Percentiles rank a stretch among this genome's conserved stretches.
Conservation (phyloP, 2,113 vertebrate species). For the Nycticorax nycticorax region DNA sequence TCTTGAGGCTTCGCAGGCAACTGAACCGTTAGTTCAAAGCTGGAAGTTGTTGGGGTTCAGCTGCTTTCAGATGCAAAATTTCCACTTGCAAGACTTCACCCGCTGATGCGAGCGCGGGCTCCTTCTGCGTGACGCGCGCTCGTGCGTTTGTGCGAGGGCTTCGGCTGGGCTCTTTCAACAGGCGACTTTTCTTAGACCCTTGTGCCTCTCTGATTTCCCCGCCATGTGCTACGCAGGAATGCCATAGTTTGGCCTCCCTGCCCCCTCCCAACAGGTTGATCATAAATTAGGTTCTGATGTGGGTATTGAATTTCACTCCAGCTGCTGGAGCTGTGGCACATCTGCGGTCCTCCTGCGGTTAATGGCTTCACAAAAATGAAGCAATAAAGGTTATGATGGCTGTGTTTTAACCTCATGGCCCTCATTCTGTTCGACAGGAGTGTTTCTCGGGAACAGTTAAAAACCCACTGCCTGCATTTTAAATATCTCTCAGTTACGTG, state of each 20-base stretch:
- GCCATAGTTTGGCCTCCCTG: neutral
- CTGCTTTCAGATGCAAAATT: neutral
- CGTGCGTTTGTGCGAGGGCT: neutral
- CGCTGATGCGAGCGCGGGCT: fast-evolving
- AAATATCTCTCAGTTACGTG: neutral
- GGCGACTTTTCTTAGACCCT: neutral
- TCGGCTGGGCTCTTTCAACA: neutral
- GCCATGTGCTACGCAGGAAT: neutral
- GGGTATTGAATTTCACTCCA: constrained; percentile 64
- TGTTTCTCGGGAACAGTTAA: constrained; percentile 41
- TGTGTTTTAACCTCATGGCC: constrained; percentile 72
- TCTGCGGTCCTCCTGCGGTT: constrained; percentile 68
- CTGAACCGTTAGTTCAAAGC: neutral
- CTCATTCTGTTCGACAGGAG: constrained; percentile 17
- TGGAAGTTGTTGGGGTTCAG: neutral
- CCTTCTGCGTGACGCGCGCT: fast-evolving
- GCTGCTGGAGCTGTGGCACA: constrained; percentile 62
- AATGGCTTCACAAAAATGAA: constrained; percentile 66
- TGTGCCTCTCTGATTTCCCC: neutral
- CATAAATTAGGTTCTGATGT: constrained; percentile 66
- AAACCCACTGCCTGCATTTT: constrained; percentile 32
- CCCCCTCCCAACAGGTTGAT: constrained; percentile 32
- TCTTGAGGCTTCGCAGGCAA: neutral
- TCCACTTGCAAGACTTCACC: neutral
- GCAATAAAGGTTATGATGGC: constrained; percentile 71